Evolutionary conservation across 2,888 invertebrate species (phyloP), one percentile per base, ranked within the genome.

Genomic region (Tachina grossa): DNA sequence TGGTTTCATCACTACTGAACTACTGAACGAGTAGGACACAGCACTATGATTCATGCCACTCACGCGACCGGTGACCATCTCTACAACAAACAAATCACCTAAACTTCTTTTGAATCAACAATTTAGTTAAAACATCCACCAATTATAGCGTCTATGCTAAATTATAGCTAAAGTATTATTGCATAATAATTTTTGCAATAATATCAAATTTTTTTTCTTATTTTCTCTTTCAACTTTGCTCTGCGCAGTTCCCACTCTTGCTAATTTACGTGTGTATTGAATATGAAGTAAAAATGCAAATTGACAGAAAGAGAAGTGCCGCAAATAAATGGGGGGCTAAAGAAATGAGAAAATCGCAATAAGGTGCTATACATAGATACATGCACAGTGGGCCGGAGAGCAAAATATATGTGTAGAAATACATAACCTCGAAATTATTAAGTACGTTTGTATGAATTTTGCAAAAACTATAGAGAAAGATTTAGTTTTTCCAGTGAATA

Each of bases 251-350:
- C 22, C 16, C 14, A 5, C 57, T 69, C 59, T 61, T 47, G 14
- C 43, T 72, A 10, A 49, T 43, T 22, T 43, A 2, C 13, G 11
- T 39, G 10, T 39, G 5, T 9, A n/a, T 43, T 43, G 41, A 10
- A 47, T 47, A 57, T 16, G 39, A 49, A 31, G 1, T 6, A 31
- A 31, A 31, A 31, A 16, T 11, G 41, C 49, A 65, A 51, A 14
- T 19, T 13, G 77, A 16, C 43, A 22, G 87, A 89, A 88, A 87
- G 87, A 88, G 89, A 91, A 89, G 89, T 88, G 89, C 57, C 89
- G 89, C 89, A 91, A 90, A 90, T 89, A 90, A 90, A 89, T 66
- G 2, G 22, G 11, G 31, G 31, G n/a, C 31, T 31, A 75, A 72
- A 71, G 19, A 19, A 72, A 76, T 49, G 31, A 57, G 31, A 43